These are phyloP conservation scores for Listronotus bonariensis DNA, from an alignment of 1,140 invertebrate genomes.

Conservation along the genomic window DNA sequence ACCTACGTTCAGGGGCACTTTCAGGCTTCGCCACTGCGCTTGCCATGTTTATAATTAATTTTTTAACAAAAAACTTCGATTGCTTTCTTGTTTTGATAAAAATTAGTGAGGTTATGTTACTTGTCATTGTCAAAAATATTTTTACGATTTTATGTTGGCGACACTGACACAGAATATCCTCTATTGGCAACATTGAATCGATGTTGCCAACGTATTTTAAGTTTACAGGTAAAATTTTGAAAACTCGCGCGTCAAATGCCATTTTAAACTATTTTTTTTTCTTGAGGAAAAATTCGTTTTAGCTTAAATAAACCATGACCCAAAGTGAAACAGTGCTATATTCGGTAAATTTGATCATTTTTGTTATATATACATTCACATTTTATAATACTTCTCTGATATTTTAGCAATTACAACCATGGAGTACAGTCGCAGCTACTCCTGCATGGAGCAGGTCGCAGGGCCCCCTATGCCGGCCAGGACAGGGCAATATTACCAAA, in stretches of 20 bases:
- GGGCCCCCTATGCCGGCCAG: slow-evolving; percentile 59
- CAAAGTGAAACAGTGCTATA: slow-evolving; percentile 59
- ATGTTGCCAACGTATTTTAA: too few species aligned
- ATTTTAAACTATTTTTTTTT: too few species aligned
- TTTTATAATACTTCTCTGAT: not conserved
- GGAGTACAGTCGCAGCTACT: slow-evolving; percentile 62
- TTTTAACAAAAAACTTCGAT: too few species aligned
- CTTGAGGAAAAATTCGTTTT: too few species aligned
- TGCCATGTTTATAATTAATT: slow-evolving; percentile 16
- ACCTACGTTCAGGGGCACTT: slow-evolving; percentile 68
- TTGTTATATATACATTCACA: slow-evolving; percentile 67
- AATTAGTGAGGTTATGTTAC: too few species aligned
- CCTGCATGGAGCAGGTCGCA: slow-evolving; percentile 64
- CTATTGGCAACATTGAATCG: too few species aligned
- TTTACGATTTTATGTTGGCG: too few species aligned
- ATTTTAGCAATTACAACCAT: slow-evolving; percentile 69
- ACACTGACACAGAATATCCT: too few species aligned
- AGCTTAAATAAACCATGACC: not conserved
- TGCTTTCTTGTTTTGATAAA: too few species aligned
- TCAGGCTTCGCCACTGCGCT: slow-evolving; percentile 52
- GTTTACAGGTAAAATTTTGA: too few species aligned
- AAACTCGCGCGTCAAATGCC: too few species aligned
- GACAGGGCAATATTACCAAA: slow-evolving; percentile 61
- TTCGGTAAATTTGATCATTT: slow-evolving; percentile 53
- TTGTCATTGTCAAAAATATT: too few species aligned